Percentiles rank a stretch among this genome's conserved stretches.
These are phyloP conservation scores for Peromyscus aztecus DNA, from an alignment of 2,797 vertebrate species.

Conservation along the genomic window DNA sequence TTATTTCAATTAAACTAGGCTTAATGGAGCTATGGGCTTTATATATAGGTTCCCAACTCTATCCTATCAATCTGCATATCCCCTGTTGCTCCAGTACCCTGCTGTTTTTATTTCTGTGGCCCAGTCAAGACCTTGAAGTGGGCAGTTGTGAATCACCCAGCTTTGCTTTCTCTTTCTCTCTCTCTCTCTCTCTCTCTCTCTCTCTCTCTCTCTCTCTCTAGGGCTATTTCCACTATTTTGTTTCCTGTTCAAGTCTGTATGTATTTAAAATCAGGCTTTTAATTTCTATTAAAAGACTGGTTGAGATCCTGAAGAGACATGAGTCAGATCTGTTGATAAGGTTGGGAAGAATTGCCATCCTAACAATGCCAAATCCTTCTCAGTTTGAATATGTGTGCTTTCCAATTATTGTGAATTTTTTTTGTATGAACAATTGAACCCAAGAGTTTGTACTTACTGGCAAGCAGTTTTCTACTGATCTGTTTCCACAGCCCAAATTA, in stretches of 20 bases:
- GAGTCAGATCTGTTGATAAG: not conserved
- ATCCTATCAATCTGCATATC: not conserved
- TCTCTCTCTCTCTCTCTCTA: not conserved
- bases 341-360: not conserved
- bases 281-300: not conserved
- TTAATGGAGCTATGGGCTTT: not conserved
- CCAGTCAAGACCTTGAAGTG: not conserved
- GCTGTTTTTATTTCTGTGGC: not conserved
- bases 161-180: not conserved
- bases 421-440: not conserved
- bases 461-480: not conserved
- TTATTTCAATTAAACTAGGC: not conserved
- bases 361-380: not conserved
- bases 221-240: not conserved
- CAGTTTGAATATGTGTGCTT: not conserved
- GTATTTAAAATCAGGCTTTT: not conserved
- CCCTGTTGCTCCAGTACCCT: not conserved
- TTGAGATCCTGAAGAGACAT: not conserved
- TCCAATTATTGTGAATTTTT: not conserved
- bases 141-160: not conserved
- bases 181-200: no score
- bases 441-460: not conserved
- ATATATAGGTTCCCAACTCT: not conserved
- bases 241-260: not conserved
- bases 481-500: not conserved